phyloP scores from a whole-genome alignment of 2,888 invertebrate genomes.

The Cataglyphis livida region DNA sequence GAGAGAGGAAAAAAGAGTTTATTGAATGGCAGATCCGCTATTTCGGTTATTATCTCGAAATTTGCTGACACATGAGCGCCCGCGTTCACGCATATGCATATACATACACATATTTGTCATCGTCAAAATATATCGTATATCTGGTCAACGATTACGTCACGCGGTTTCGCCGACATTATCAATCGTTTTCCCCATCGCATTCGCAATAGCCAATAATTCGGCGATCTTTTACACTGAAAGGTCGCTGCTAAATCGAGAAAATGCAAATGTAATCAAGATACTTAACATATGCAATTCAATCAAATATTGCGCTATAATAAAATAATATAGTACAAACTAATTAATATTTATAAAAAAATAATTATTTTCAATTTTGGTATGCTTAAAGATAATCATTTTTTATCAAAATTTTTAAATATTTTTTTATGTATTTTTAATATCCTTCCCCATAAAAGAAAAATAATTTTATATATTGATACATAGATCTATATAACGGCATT shows the following conservation, averaged over 20 bases:
- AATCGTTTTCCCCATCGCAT: conserved; percentile 17
- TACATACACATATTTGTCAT: conserved; percentile 34
- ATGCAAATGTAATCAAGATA: not conserved
- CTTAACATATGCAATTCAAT: not conserved
- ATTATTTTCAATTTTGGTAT: not conserved
- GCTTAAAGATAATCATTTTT: not conserved
- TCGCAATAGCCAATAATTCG: not conserved
- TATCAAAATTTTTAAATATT: not conserved
- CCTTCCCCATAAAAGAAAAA: not conserved
- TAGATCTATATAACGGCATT: not conserved
- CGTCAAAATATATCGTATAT: conserved; percentile 31
- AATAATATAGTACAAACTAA: not conserved
- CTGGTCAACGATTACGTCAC: not conserved
- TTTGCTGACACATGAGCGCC: conserved; percentile 51
- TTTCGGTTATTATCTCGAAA: conserved; percentile 72
- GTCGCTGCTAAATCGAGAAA: not conserved
- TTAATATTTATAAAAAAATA: not conserved
- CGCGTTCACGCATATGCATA: not conserved
- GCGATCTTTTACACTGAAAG: not conserved
- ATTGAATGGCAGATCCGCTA: conserved; percentile 62
- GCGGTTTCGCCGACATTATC: conserved; percentile 29
- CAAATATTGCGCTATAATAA: not conserved
- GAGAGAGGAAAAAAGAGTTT: not conserved
- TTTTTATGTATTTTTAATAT: not conserved
- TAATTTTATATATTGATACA: not conserved